These are phyloP conservation scores for Cataglyphis livida DNA, from an alignment of 2,888 invertebrate genomes.

Conservation along the genomic window DNA sequence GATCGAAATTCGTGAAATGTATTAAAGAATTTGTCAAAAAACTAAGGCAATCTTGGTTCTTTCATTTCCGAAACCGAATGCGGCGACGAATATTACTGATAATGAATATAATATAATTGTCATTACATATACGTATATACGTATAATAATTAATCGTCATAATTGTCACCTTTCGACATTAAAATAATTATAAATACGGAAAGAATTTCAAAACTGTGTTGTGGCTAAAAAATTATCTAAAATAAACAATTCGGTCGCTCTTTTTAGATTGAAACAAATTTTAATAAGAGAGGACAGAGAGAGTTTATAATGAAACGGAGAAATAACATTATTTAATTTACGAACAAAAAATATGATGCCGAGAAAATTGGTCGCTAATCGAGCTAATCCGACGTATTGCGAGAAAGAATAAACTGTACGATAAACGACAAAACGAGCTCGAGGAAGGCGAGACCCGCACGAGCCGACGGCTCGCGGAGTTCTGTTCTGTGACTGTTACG, in stretches of 20 bases:
- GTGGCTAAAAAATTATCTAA: neutral
- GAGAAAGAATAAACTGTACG: neutral
- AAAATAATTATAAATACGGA: neutral
- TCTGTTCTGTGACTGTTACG: constrained; percentile 81
- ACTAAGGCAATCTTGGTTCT: neutral
- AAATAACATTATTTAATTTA: constrained; percentile 7
- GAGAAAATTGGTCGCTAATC: constrained; percentile 16
- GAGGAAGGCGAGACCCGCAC: constrained; percentile 76
- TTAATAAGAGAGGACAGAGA: neutral
- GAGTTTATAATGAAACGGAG: neutral
- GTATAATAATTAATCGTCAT: neutral
- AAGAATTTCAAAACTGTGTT: neutral
- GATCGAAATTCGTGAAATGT: neutral
- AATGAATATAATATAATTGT: neutral
- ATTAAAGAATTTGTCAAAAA: neutral
- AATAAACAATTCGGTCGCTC: neutral
- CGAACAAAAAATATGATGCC: neutral
- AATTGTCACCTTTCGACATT: neutral
- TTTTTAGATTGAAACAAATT: neutral
- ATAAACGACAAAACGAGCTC: constrained; percentile 4
- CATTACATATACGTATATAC: too few species aligned
- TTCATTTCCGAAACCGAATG: neutral
- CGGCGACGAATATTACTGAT: neutral
- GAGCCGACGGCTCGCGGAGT: constrained; percentile 83
- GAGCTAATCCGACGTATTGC: neutral